Percentiles rank a stretch among this genome's conserved stretches.
phyloP scores from a whole-genome alignment of 1,140 invertebrate species.

The Cotesia glomerata region DNA sequence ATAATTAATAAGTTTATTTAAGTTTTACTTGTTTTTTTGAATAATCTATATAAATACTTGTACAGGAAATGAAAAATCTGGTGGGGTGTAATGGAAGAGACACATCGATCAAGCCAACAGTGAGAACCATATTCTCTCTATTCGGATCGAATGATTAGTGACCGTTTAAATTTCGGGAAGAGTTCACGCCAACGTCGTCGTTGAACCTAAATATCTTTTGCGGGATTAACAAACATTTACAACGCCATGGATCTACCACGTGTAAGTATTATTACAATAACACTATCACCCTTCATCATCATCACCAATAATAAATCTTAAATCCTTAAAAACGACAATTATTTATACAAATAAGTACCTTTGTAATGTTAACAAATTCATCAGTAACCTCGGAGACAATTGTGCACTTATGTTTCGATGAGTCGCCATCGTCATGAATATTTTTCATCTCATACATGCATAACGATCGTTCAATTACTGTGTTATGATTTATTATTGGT shows the following conservation, averaged over 20 bases:
- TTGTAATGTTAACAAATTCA: conserved; percentile 75
- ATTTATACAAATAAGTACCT: conserved; percentile 66
- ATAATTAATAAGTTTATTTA: no score
- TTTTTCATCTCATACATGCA: conserved; percentile 72
- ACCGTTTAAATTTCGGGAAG: conserved; percentile 55
- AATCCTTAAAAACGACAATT: conserved; percentile 43
- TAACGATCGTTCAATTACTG: conserved; percentile 60
- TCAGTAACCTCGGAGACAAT: conserved; percentile 66
- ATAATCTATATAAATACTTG: conserved; percentile 11
- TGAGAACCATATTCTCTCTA: conserved; percentile 49
- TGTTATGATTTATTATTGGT: conserved; percentile 62
- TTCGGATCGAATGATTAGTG: conserved; percentile 56
- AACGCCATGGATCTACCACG: conserved; percentile 14
- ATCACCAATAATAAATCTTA: neutral
- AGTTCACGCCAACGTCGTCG: conserved; percentile 43
- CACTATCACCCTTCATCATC: neutral
- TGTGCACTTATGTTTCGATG: conserved; percentile 55
- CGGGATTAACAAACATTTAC: neutral
- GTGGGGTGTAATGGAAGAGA: conserved; percentile 40
- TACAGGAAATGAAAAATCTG: conserved; percentile 30
- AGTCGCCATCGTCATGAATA: conserved; percentile 60
- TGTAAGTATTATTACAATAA: conserved; percentile 26
- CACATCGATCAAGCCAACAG: conserved; percentile 54
- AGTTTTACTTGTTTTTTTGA: neutral
- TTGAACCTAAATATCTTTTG: conserved; percentile 25